Evolutionary conservation across 2,888 invertebrate species (phyloP), one percentile per base, ranked within the genome.

Genomic region (Callyntrura sp.): DNA sequence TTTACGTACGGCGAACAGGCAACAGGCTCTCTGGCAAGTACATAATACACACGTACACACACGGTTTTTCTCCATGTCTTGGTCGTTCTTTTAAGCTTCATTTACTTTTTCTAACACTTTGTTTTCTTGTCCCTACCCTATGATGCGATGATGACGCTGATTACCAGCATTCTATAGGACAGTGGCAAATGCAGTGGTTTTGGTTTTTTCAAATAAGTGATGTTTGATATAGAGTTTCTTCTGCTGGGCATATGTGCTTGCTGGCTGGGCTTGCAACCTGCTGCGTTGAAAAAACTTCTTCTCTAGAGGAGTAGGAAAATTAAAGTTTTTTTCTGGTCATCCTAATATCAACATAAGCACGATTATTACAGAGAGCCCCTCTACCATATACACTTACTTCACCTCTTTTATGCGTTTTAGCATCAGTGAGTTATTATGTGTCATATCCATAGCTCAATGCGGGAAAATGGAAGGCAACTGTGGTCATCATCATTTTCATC

Each of bases 401-500:
- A 79, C 25, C 55, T 78, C 35, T 51, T 55, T 25, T n/a, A n/a
- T 45, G 43, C 55, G n/a, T 55, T 73, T 43, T 76, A 23, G 25
- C 43, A 9, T 45, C 79, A 62, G 20, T 73, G 82, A 73, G 76
- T 76, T 76, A 88, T 88, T 82, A 73, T 82, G 88, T 88, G 82
- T 88, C 87, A 65, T 88, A 84, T 84, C 78, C 88, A 84, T 35
- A 25, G 55, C 82, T 73, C 12, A 43, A 28, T 82, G 51, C n/a
- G 20, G 48, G 20, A 76, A 65, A 62, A 78, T n/a, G 25, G 57
- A 85, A 84, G 85, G 88, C 79, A 89, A 89, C 84, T 85, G 79
- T 76, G 85, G 73, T 85, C 85, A 90, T 90, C 79, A 85, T 90
- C 85, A 90, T 90, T 85, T 90, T 85, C 89, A 85, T 90, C 85